phyloP scores from a whole-genome alignment of 2,113 vertebrate genomes.

The Callithrix jacchus region DNA sequence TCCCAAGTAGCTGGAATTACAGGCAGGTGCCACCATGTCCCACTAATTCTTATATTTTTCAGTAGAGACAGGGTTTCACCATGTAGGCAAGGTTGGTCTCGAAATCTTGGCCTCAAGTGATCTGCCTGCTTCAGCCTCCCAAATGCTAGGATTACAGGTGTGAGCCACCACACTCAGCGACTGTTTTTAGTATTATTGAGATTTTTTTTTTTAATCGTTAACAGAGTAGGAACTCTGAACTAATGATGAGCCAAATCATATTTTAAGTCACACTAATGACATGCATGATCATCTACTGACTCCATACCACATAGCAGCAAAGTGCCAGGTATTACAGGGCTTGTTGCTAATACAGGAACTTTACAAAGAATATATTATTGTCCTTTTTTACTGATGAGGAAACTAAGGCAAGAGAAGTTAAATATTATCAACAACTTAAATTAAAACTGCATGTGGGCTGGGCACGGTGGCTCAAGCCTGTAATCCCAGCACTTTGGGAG shows the following conservation, averaged over 20 bases:
- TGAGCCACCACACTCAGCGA: no score
- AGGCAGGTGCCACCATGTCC: no score
- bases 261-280: neutral
- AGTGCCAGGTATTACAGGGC: neutral
- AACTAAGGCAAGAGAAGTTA: constrained; percentile 41
- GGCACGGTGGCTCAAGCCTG: no score
- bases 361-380: neutral
- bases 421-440: constrained; percentile 9
- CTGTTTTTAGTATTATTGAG: neutral
- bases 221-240: constrained; percentile 16
- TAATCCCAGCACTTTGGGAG: no score
- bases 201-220: neutral
- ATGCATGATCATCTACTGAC: neutral
- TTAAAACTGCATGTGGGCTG: neutral
- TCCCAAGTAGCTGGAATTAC: no score
- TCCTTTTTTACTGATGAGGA: neutral
- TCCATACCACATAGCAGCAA: fast-evolving
- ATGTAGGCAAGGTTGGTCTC: no score
- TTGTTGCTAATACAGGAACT: neutral
- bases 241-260: neutral
- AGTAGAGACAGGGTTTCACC: no score
- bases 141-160: no score
- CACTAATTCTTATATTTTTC: no score
- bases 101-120: no score
- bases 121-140: no score